Evolutionary conservation across 2,797 vertebrate genomes (phyloP).

Genomic region (Tenualosa thibaudeaui): DNA sequence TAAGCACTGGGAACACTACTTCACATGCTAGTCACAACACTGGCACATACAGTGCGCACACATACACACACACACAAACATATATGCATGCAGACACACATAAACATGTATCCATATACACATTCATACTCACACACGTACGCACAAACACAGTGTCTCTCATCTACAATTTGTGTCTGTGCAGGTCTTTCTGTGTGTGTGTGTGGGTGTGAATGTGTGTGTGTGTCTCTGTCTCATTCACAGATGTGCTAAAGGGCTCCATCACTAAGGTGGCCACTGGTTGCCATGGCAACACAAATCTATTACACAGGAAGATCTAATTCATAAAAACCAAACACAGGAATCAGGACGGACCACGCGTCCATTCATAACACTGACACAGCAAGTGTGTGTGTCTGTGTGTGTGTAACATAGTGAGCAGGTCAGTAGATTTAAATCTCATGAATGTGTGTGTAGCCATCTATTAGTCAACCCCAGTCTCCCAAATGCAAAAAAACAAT

Average conservation of each 20-base stretch:
- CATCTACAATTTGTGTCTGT: background rate
- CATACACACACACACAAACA: background rate
- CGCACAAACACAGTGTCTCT: background rate
- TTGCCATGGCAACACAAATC: background rate
- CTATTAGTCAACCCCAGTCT: no score
- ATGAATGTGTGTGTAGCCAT: background rate
- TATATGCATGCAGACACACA: no score
- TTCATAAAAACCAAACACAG: background rate
- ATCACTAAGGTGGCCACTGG: background rate
- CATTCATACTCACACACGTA: background rate
- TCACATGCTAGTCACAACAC: conserved; percentile 12
- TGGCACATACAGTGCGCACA: background rate
- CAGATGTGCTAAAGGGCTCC: conserved; percentile 9
- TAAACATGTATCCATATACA: no score
- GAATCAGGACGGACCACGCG: background rate
- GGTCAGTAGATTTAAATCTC: no score
- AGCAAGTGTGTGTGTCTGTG: background rate
- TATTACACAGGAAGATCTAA: background rate
- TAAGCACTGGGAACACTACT: background rate
- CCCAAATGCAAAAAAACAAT: no score
- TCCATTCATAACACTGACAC: background rate
- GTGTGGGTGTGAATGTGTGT: conserved; percentile 5
- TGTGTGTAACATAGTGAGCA: background rate
- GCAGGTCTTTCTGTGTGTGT: background rate
- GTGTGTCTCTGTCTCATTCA: background rate